phyloP scores from a whole-genome alignment of 2,888 invertebrate genomes.

The Pecten maximus region DNA sequence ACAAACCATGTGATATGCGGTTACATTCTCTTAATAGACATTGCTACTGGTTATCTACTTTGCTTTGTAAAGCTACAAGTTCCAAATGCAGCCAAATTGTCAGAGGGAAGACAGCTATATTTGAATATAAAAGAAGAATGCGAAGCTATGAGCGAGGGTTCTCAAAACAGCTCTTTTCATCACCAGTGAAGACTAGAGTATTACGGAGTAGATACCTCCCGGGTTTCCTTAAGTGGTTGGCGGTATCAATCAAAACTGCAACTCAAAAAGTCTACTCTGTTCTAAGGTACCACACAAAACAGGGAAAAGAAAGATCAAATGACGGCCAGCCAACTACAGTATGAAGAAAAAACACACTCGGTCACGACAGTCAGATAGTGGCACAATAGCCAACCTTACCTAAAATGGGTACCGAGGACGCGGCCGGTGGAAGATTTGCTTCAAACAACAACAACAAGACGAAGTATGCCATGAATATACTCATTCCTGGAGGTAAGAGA shows the following conservation, averaged over 20 bases:
- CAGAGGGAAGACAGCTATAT: background rate
- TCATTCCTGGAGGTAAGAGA: constrained; percentile 75
- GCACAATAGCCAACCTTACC: constrained; percentile 67
- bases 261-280: constrained; percentile 31
- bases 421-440: constrained; percentile 77
- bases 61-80: constrained; percentile 27
- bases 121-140: background rate
- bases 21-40: background rate
- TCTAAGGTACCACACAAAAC: constrained; percentile 35
- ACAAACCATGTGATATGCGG: background rate
- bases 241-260: constrained; percentile 33
- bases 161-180: constrained; percentile 1
- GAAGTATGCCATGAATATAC: constrained; percentile 81
- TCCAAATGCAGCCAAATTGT: constrained; percentile 26
- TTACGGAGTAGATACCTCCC: background rate
- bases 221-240: background rate
- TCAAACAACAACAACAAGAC: constrained; percentile 78
- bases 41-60: constrained; percentile 20
- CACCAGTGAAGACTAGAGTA: background rate
- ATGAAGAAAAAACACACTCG: constrained; percentile 35
- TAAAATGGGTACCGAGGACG: constrained; percentile 76
- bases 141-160: constrained; percentile 34
- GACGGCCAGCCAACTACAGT: constrained; percentile 35
- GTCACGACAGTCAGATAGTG: constrained; percentile 28
- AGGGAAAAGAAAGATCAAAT: constrained; percentile 20